Evolutionary conservation across 2,888 invertebrate species (phyloP).

Genomic region (Orchesella flavescens): DNA sequence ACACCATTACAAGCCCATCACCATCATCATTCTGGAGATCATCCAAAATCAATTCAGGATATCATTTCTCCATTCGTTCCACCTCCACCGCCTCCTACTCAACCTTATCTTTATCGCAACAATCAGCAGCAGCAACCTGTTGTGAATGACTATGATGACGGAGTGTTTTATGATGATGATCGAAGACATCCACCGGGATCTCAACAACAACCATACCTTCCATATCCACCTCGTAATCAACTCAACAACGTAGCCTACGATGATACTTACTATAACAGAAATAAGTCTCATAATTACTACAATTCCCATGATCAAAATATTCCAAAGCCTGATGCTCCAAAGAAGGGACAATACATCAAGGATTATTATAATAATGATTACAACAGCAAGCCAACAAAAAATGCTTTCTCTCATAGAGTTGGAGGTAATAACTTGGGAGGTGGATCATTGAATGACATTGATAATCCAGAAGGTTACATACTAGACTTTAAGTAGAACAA

Average conservation of each 20-base stretch:
- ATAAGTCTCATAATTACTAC: not conserved
- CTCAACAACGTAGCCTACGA: slow-evolving; percentile 9
- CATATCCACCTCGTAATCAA: not conserved
- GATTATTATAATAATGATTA: slow-evolving; percentile 24
- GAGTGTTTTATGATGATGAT: slow-evolving; percentile 15
- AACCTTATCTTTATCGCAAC: slow-evolving; percentile 4
- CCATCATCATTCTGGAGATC: slow-evolving; percentile 25
- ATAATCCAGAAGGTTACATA: slow-evolving; percentile 65
- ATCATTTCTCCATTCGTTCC: slow-evolving; percentile 63
- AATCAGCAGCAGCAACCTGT: slow-evolving; percentile 23
- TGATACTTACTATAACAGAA: slow-evolving; percentile 10
- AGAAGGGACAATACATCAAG: slow-evolving; percentile 40
- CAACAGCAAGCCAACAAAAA: slow-evolving; percentile 13
- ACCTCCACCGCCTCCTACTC: slow-evolving; percentile 11
- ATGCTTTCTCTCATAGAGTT: slow-evolving; percentile 13
- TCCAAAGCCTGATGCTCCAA: slow-evolving; percentile 20
- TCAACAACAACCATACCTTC: not conserved
- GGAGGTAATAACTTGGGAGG: slow-evolving; percentile 11
- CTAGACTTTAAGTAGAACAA: slow-evolving; percentile 58
- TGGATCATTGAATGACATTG: slow-evolving; percentile 46
- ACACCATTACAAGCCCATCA: slow-evolving; percentile 7
- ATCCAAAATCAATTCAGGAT: slow-evolving; percentile 71
- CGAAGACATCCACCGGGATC: not conserved
- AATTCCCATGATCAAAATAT: slow-evolving; percentile 9
- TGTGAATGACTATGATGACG: slow-evolving; percentile 17